A percentile compares a stretch with the other conserved stretches of the same genome.
These are phyloP conservation scores for Oryzias dopingdopingensis DNA, from an alignment of 2,797 vertebrate species.

Conservation along the genomic window DNA sequence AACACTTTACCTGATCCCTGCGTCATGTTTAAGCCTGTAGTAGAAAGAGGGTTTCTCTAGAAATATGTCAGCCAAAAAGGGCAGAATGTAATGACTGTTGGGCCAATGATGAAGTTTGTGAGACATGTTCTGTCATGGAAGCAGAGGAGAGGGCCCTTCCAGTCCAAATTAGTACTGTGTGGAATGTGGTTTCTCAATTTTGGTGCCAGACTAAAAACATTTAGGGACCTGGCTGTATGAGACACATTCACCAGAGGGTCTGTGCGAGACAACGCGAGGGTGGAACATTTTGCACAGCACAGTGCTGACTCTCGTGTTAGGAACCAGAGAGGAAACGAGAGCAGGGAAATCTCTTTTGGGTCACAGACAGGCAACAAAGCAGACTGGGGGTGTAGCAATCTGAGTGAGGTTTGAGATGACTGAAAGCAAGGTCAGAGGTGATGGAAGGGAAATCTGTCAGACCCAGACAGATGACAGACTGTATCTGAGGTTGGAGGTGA, in stretches of 20 bases:
- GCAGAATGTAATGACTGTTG: constrained; percentile 42
- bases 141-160: constrained; percentile 28
- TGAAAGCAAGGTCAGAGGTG: constrained; percentile 57
- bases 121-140: constrained; percentile 43
- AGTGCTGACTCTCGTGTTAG: constrained; percentile 19
- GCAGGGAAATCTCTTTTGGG: constrained; percentile 48
- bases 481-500: constrained; percentile 41
- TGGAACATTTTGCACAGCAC: constrained; percentile 45
- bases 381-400: constrained; percentile 62
- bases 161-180: constrained; percentile 30
- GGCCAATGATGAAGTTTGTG: constrained; percentile 36
- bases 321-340: constrained; percentile 47
- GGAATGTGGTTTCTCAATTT: constrained; percentile 33
- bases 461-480: constrained; percentile 52
- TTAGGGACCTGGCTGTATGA: constrained; percentile 24
- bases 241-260: constrained; percentile 28
- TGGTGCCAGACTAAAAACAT: constrained; percentile 37
- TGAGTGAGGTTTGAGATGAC: constrained; percentile 44
- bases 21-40: constrained; percentile 54
- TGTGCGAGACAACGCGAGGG: constrained; percentile 34
- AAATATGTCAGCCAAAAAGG: constrained; percentile 51
- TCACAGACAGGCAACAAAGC: constrained; percentile 57
- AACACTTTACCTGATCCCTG: constrained; percentile 63
- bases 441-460: constrained; percentile 40
- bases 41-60: constrained; percentile 45